Evolutionary conservation across 1,140 invertebrate genomes (phyloP), one percentile per base, ranked within the genome.

Genomic region (Papilio aristodemus): DNA sequence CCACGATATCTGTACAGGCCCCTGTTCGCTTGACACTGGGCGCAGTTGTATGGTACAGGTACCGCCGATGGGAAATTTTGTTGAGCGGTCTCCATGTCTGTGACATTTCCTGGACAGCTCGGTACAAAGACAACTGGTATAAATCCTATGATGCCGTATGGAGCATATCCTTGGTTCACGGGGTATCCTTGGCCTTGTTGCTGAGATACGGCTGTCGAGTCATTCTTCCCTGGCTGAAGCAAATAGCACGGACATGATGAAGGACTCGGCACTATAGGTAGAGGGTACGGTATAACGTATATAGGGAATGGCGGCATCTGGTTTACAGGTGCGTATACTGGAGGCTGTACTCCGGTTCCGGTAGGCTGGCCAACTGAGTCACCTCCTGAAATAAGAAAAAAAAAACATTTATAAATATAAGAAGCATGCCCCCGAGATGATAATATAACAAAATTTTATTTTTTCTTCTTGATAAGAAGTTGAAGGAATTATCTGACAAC

Each of bases 91-190:
- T 91, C 80, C 71, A 89, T 87, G 38, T 91, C 84, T 4, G 80
- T 80, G 5, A 77, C 71, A 58, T 90, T 90, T 22, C 92, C 92
- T 0, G 93, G 92, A 75, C 93, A 94, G 73, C 92, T 93, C 1
- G 93, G 93, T 59, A 93, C 90, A 71, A 94, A 94, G 2, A 94
- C 86, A 7, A 94, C 93, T 4, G 93, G 93, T 32, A 94, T 88
- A 72, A 93, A 94, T 46, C 93, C 93, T 32, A 94, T 88, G 4
- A 92, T 86, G 14, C 91, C 92, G 54, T 90, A 90, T 0, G 92
- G 87, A 22, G 83, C 70, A 39, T 91, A 86, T 8, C 67, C 76
- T 72, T 75, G 78, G 58, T 78, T 75, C 8, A 74, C 68, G 36
- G 46, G 25, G 46, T 73, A 76, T 19, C 73, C 77, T n/a, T 76